A percentile compares a stretch with the other conserved stretches of the same genome.
Conservation (phyloP, 2,797 vertebrate species). For the Siniperca undulata region DNA sequence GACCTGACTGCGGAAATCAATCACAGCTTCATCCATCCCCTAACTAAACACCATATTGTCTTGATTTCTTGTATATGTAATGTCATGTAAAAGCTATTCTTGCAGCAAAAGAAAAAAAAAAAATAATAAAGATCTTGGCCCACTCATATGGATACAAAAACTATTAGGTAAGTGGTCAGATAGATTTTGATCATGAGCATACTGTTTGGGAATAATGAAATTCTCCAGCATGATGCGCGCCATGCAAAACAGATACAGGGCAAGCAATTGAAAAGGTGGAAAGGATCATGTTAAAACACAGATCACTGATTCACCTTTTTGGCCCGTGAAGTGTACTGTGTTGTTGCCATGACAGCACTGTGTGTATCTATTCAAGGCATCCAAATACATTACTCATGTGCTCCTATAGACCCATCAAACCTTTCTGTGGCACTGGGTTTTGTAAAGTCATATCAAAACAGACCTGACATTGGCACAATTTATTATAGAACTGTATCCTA, state of each 20-base stretch:
- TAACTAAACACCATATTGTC: conserved; percentile 35
- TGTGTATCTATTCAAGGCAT: conserved; percentile 20
- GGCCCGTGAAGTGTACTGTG: not conserved
- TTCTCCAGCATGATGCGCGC: not conserved
- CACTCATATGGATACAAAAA: conserved; percentile 7
- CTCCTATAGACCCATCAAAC: conserved; percentile 23
- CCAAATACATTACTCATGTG: conserved; percentile 24
- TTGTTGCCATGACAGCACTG: conserved; percentile 29
- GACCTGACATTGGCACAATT: not conserved
- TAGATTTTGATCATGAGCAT: not conserved
- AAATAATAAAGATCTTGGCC: not conserved
- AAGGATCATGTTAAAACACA: conserved; percentile 39
- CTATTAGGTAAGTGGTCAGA: not conserved
- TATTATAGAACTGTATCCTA: not conserved
- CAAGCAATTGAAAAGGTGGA: conserved; percentile 18
- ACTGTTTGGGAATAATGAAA: conserved; percentile 24
- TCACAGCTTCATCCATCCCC: conserved; percentile 22
- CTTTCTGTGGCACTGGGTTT: conserved; percentile 15
- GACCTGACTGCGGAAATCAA: conserved; percentile 59
- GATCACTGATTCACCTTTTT: conserved; percentile 46
- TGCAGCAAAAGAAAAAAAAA: not conserved
- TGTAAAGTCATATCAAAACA: conserved; percentile 32
- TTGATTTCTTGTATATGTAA: conserved; percentile 21
- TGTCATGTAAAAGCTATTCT: conserved; percentile 19
- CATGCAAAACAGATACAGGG: conserved; percentile 4